Conservation (phyloP, 2,113 vertebrate species). For the Potamarius usumacintae region DNA sequence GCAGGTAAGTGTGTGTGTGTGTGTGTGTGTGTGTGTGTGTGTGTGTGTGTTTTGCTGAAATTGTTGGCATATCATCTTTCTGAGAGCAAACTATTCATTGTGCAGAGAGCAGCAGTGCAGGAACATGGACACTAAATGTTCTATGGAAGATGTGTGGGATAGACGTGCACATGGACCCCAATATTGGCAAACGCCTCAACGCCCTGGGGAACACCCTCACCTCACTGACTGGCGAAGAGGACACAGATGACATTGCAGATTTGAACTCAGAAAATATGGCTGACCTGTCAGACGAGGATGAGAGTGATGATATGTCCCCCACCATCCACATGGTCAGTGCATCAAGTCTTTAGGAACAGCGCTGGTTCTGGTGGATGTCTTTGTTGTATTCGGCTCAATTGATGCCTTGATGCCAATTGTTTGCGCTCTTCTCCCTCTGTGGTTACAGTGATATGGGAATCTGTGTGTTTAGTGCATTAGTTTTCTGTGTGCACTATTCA, state of each 20-base stretch:
- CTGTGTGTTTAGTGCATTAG: background rate
- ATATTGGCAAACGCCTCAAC: slow-evolving; percentile 94
- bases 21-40: background rate
- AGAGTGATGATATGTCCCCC: slow-evolving; percentile 88
- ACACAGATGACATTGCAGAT: slow-evolving; percentile 90
- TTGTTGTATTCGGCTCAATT: background rate
- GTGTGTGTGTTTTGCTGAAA: background rate
- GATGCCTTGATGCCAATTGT: background rate
- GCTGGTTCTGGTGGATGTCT: background rate
- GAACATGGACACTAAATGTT: slow-evolving; percentile 95
- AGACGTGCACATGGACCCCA: slow-evolving; percentile 98
- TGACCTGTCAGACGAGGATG: slow-evolving; percentile 93
- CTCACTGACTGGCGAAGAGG: slow-evolving; percentile 93
- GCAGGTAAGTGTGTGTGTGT: slow-evolving; percentile 75
- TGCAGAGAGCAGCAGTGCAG: slow-evolving; percentile 93
- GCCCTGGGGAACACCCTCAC: slow-evolving; percentile 94
- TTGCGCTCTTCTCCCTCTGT: background rate
- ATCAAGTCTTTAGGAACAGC: background rate
- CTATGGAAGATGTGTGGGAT: slow-evolving; percentile 99
- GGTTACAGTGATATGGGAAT: background rate
- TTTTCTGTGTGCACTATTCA: slow-evolving; percentile 4
- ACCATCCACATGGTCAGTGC: slow-evolving; percentile 84
- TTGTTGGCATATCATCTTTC: slow-evolving; percentile 66
- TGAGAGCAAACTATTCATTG: slow-evolving; percentile 65
- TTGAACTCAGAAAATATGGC: slow-evolving; percentile 88